Base-by-base conservation (phyloP, 1,140 invertebrate species). In the Cardiocondyla obscurior region DNA sequence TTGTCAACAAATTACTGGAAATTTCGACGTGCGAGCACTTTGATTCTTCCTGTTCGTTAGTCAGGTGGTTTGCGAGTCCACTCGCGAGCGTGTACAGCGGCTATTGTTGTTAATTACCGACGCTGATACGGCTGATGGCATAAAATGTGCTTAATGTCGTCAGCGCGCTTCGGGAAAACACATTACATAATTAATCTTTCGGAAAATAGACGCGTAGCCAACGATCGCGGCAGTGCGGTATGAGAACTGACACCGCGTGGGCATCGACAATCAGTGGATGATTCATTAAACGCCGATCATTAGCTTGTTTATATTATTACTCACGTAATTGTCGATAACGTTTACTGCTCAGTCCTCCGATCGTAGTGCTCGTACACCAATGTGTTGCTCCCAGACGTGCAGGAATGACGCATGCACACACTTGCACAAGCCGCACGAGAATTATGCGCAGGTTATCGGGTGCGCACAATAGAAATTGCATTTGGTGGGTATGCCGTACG, bases 251-350 rank as follows among this genome's bases (percentile, higher is more conserved):
- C 7, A 30, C 12, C 6, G 19, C 0, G n/a, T 19, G 6, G 7
- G 3, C 8, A 2, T 22, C 4, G 49, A 53, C 10, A 42, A 67
- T 64, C 8, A 14, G 1, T 30, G 30, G 14, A 42, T 25, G 33
- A 69, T 30, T 30, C 44, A 67, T 51, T 16, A 39, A 12, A 30
- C 44, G 46, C 16, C 30, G 58, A 16, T 53, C 33, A 28, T 16
- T 14, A 12, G 16, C 62, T 79, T 79, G 62, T 67, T 55, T 69
- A 79, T 79, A n/a, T n/a, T n/a, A n/a, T n/a, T n/a, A 79, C 74
- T 79, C 62, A 69, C 74, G 22, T 79, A 79, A 69, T 79, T 69
- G 49, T 79, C 74, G 51, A 69, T 42, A 79, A 79, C n/a, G 22
- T 69, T 79, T 79, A 69, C 55, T 49, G 36, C 46, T 46, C 30